phyloP scores from a whole-genome alignment of 2,888 invertebrate genomes.

The Hipparchia sbordonii region DNA sequence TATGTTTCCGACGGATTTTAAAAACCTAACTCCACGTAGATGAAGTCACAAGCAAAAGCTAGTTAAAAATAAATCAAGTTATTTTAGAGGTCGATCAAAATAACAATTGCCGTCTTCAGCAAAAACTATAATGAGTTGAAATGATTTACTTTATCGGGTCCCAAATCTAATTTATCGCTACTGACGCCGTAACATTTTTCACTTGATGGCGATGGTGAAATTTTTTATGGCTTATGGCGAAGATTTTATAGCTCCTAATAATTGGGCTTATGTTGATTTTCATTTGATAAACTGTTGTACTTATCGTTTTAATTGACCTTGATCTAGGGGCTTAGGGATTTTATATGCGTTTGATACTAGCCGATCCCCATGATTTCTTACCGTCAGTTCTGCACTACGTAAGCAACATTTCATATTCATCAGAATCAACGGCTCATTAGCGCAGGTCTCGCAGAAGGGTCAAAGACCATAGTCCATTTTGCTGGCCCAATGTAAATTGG shows the following conservation, averaged over 20 bases:
- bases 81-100: not conserved
- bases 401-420: too few species aligned
- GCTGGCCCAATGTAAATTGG: too few species aligned
- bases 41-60: too few species aligned
- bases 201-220: not conserved
- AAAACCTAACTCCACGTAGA: too few species aligned
- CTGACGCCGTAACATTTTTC: not conserved
- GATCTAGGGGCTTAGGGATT: not conserved
- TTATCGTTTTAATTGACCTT: not conserved
- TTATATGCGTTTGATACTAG: not conserved
- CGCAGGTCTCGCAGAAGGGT: too few species aligned
- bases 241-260: conserved; percentile 13
- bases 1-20: too few species aligned
- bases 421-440: too few species aligned
- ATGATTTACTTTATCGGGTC: conserved; percentile 12
- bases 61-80: too few species aligned
- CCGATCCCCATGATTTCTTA: too few species aligned
- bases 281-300: conserved; percentile 1
- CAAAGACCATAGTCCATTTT: too few species aligned
- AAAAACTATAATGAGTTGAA: conserved; percentile 1
- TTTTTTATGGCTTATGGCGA: conserved; percentile 6
- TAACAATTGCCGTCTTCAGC: not conserved
- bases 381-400: too few species aligned
- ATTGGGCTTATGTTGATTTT: conserved; percentile 10
- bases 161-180: conserved; percentile 5